phyloP scores from a whole-genome alignment of 2,113 vertebrate species.

The Aphelocoma coerulescens region DNA sequence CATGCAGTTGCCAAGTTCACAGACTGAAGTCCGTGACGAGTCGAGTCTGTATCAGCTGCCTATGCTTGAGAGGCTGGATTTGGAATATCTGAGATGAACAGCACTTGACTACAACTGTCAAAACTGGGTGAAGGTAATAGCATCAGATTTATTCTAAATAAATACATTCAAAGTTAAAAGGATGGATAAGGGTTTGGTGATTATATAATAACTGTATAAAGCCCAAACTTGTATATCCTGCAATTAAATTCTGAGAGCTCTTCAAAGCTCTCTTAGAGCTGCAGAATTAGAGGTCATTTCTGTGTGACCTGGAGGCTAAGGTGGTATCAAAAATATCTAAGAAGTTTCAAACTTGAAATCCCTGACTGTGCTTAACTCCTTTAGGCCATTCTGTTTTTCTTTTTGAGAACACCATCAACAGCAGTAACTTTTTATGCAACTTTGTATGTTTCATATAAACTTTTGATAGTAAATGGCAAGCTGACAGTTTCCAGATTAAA shows the following conservation, averaged over 20 bases:
- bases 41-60: neutral
- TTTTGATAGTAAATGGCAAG: slow-evolving; percentile 9
- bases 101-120: neutral
- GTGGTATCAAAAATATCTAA: neutral
- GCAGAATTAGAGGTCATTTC: neutral
- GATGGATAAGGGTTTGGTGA: neutral
- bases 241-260: neutral
- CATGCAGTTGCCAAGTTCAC: slow-evolving; percentile 24
- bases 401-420: neutral
- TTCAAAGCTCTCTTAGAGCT: neutral
- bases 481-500: neutral
- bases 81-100: neutral
- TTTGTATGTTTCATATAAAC: neutral
- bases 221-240: neutral
- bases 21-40: neutral
- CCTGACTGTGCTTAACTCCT: neutral
- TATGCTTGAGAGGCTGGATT: neutral
- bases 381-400: neutral
- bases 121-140: neutral
- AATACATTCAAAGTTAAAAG: neutral
- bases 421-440: neutral
- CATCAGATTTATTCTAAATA: neutral
- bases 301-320: neutral
- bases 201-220: neutral
- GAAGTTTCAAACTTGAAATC: neutral